Percentiles rank a stretch among this genome's conserved stretches.
These are phyloP conservation scores for Lepus americanus DNA, from an alignment of 2,113 vertebrate genomes.

Conservation along the genomic window DNA sequence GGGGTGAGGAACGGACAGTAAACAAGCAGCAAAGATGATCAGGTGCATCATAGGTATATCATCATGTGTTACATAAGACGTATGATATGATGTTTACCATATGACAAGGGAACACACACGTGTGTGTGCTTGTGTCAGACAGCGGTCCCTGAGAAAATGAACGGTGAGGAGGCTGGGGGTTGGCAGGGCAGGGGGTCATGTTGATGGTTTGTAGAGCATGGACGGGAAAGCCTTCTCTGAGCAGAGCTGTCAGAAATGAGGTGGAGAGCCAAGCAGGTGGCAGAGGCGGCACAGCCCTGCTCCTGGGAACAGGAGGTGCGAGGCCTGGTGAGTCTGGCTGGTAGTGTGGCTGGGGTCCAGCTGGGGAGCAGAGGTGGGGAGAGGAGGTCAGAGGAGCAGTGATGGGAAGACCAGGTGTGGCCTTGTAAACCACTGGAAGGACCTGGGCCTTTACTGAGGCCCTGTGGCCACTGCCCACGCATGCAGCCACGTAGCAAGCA, in stretches of 20 bases:
- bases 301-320: fast-evolving
- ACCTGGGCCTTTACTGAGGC: neutral
- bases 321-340: neutral
- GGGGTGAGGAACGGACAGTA: neutral
- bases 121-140: neutral
- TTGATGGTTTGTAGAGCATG: neutral
- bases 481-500: neutral
- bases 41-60: neutral
- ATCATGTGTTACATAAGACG: neutral
- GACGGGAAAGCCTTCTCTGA: neutral
- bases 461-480: neutral
- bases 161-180: too few species aligned
- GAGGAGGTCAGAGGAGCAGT: neutral
- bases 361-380: neutral
- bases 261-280: neutral
- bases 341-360: neutral
- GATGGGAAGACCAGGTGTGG: fast-evolving
- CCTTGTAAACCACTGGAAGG: neutral
- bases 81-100: neutral
- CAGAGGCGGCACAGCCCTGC: neutral
- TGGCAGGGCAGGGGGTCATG: neutral
- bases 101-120: neutral
- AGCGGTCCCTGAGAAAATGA: neutral
- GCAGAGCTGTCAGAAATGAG: neutral
- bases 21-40: neutral